These are phyloP conservation scores for Drosophila watanabei DNA, from an alignment of 1,140 invertebrate genomes.

Conservation along the genomic window DNA sequence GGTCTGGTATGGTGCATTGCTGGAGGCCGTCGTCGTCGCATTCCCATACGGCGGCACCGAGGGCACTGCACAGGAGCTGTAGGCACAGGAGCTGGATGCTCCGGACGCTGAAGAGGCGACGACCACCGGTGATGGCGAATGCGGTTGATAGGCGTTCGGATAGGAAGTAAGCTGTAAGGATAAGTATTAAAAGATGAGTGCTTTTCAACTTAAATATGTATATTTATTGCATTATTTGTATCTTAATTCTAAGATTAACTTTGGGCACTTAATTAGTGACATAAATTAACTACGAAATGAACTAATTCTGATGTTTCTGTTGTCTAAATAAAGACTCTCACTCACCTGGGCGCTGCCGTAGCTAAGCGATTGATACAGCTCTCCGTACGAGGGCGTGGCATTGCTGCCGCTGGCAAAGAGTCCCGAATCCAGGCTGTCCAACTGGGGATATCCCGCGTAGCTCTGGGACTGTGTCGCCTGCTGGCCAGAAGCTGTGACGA, in stretches of 20 bases:
- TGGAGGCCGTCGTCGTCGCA: conserved; percentile 78
- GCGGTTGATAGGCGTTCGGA: conserved; percentile 51
- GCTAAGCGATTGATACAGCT: conserved; percentile 68
- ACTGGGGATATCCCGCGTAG: conserved; percentile 58
- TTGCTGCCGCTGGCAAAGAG: conserved; percentile 65
- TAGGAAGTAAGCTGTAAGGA: conserved; percentile 59
- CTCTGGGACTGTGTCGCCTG: conserved; percentile 27
- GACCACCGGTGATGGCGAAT: conserved; percentile 32
- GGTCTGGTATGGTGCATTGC: conserved; percentile 77
- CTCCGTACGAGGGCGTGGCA: conserved; percentile 77
- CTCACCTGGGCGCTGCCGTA: conserved; percentile 69
- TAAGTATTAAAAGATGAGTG: neutral
- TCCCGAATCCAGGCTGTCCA: conserved; percentile 72
- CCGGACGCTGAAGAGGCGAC: conserved; percentile 16
- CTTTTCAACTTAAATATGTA: neutral
- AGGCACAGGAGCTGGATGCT: conserved; percentile 42
- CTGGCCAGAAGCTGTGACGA: conserved; percentile 21
- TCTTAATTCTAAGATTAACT: neutral
- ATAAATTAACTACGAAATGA: no score
- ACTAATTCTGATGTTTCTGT: no score
- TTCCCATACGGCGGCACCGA: conserved; percentile 76
- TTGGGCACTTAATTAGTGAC: neutral
- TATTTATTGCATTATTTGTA: neutral
- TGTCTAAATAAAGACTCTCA: neutral
- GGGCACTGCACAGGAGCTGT: conserved; percentile 79